Evolutionary conservation across 2,113 vertebrate species (phyloP), one percentile per base, ranked within the genome.

Genomic region (Dasyprocta punctata): DNA sequence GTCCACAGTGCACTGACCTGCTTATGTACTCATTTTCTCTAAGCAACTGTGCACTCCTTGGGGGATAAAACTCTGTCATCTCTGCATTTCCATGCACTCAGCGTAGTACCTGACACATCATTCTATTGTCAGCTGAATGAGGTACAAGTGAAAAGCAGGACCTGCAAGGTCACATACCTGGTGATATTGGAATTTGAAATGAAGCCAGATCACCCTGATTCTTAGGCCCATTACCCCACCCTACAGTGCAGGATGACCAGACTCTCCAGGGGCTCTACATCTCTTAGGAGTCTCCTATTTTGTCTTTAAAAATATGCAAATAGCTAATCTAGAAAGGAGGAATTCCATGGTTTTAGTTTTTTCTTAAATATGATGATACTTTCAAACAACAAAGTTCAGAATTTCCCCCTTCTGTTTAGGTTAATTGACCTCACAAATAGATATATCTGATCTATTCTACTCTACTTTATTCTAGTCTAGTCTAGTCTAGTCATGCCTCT

Each of bases 311-410:
- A 75, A 75, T 49, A 22, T 19, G 44, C 10, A 91, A 67, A 73
- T 14, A n/a, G 20, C 24, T 44, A 54, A 41, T 44, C 38, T 75
- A 56, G 47, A 77, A 89, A 61, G 80, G 14, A 49, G 1, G 41
- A n/a, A 22, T 95, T 88, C 78, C 24, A 5, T 49, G 44, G 47
- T 30, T 77, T 69, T 92, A 47, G 16, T 17, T 81, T 80, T 77
- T 87, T 38, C 41, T 89, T 81, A 11, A 96, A 4, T 92, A 41
- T 56, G n/a, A 75, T 69, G 56, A 89, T 17, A 86, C 2, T 63
- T 77, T 92, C 86, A 47, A 65, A 65, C 33, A 89, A 44, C 78
- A 92, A 83, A 75, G 65, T 94, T 95, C 33, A 69, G 49, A 95
- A 83, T 88, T 60, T 10, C 19, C 7, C 4, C n/a, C 16, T 61